Base-by-base conservation (phyloP, 2,888 invertebrate genomes). In the Callosobruchus maculatus region DNA sequence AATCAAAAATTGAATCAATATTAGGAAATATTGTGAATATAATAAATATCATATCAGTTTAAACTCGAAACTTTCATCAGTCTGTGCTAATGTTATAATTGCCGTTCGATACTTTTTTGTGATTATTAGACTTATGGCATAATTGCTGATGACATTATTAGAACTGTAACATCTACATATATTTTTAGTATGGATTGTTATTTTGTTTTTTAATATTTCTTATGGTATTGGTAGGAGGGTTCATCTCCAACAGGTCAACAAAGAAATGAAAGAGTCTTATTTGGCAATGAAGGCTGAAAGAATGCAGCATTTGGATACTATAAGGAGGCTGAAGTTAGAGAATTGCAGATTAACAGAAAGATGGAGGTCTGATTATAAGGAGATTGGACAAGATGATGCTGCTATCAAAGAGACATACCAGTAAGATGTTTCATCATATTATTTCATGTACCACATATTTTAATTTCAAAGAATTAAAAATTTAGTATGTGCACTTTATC, bases 231-330 rank as follows among this genome's bases (percentile, higher is more conserved):
- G 75, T 70, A 84, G 84, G 71, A 80, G 85, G 26, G 77, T 84
- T 13, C 77, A 84, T 75, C 77, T 85, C 20, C 82, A 84, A 80
- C 77, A 83, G 70, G 81, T 81, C n/a, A 77, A 84, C 26, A 78
- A 79, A n/a, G 77, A 73, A 21, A 82, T 85, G 81, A 83, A 83
- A 71, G 70, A 78, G 22, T 80, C 80, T 71, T 85, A 83, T 72
- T 26, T 79, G 3, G 78, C 80, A 30, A 81, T 83, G 80, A 81
- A 80, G 74, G 79, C 78, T 22, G 83, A 85, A 76, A 78, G 80
- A 68, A 76, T 71, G 0, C 74, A 74, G 67, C 77, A 80, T 20
- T 26, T 80, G 70, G 74, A 80, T 67, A 75, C 79, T 73, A 79
- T 83, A 20, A 70, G 79, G 13, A 72, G 75, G 20, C 77, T 85